Conservation (phyloP, 2,888 invertebrate genomes). For the Psylliodes chrysocephalus region DNA sequence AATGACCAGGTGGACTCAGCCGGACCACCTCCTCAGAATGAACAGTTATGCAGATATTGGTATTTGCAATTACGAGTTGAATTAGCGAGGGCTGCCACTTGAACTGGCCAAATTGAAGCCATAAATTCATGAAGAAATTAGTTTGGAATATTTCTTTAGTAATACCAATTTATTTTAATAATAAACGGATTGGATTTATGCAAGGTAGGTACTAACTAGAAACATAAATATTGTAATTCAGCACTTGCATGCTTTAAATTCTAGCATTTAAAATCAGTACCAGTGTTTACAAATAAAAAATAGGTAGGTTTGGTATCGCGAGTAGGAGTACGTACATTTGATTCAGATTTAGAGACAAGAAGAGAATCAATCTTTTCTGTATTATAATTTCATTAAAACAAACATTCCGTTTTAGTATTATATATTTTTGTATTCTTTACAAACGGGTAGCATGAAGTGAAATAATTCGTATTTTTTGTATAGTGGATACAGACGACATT, state of each 20-base stretch:
- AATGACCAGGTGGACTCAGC: slow-evolving; percentile 59
- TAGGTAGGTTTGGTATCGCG: neutral
- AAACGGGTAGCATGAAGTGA: too few relatives aligned
- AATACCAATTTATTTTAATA: slow-evolving; percentile 21
- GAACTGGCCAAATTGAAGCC: slow-evolving; percentile 34
- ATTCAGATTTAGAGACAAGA: too few relatives aligned
- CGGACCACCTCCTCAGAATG: slow-evolving; percentile 52
- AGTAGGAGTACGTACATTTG: neutral
- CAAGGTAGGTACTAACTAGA: slow-evolving; percentile 17
- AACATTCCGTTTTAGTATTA: too few relatives aligned
- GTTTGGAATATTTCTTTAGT: slow-evolving; percentile 24
- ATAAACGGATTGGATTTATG: slow-evolving; percentile 23
- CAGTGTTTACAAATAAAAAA: neutral
- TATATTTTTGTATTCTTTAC: too few relatives aligned
- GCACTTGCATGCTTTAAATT: slow-evolving; percentile 11
- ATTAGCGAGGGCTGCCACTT: slow-evolving; percentile 48
- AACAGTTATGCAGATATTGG: slow-evolving; percentile 50
- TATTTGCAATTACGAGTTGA: slow-evolving; percentile 58
- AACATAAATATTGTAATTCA: slow-evolving; percentile 22
- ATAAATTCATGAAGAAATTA: slow-evolving; percentile 30
- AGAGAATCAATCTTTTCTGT: too few relatives aligned
- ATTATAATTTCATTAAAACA: too few relatives aligned
- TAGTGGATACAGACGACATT: too few relatives aligned
- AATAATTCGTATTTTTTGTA: too few relatives aligned
- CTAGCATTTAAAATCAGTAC: slow-evolving; percentile 6